Base-by-base conservation (phyloP, 2,113 vertebrate genomes). In the Marmota flaviventris region DNA sequence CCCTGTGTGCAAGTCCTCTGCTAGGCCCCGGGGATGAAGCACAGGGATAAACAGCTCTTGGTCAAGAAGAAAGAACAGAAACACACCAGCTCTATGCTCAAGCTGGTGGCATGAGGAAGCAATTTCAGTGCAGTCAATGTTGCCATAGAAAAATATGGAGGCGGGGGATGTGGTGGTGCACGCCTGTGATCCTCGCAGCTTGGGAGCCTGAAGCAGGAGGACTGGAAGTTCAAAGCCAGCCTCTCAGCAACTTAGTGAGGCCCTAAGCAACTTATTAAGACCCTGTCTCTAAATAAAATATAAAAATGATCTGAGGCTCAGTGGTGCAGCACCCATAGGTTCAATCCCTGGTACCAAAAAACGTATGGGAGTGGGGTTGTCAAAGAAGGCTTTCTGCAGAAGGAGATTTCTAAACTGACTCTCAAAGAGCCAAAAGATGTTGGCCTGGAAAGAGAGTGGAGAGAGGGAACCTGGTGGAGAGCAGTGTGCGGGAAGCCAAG, bases 351-450 rank as follows among this genome's bases (percentile, higher is more conserved):
- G 56, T 58, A 8, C 8, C 1, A 58, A 58, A 58, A 56, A 6
- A 56, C 0, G 56, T 8, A 58, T 58, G 56, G 11, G 22, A 9
- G 24, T 1, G 22, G 61, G 24, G 8, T 6, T 20, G 39, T 72
- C 37, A 24, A 67, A 25, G 25, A 82, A 48, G 70, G n/a, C 39
- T 39, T 39, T 85, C 83, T 82, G 87, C 53, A n/a, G 76, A 92
- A 79, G 58, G 2, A 13, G 6, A 39, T 69, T 81, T 27, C n/a
- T 76, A 25, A 78, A 34, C 2, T 32, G 58, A 65, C 17, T 85
- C 65, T 88, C n/a, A 0, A 58, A 72, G 81, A n/a, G 25, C 45
- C 61, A 45, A 34, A 7, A 72, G 69, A 24, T 42, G 34, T 13
- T 85, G 42, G 25, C n/a, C 32, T 51, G 79, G 75, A 58, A 67